These are phyloP conservation scores for Paradisaea rubra DNA, from an alignment of 2,113 vertebrate genomes.

Conservation along the genomic window DNA sequence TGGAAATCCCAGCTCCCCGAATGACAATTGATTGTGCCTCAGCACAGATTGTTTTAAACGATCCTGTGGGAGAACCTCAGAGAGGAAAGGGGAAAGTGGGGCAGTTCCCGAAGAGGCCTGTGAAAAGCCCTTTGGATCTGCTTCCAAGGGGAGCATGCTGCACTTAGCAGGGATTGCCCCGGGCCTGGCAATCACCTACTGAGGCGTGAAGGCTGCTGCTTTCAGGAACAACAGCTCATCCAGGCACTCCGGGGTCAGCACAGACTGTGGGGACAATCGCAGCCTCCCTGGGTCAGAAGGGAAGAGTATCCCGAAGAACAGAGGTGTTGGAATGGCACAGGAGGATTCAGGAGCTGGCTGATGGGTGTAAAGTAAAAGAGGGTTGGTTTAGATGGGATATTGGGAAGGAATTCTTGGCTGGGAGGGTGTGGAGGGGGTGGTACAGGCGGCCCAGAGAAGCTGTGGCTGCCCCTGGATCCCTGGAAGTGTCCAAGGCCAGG, in stretches of 20 bases:
- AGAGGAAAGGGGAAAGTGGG: background rate
- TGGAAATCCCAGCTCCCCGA: background rate
- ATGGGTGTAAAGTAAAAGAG: background rate
- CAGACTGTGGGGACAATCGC: rapidly evolving
- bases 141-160: background rate
- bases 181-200: background rate
- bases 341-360: background rate
- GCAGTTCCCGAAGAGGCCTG: background rate
- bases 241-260: background rate
- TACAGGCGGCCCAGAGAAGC: rapidly evolving
- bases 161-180: background rate
- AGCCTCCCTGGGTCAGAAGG: background rate
- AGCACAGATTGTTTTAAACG: background rate
- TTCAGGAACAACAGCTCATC: background rate
- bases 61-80: background rate
- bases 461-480: background rate
- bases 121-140: background rate
- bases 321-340: rapidly evolving
- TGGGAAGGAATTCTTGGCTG: background rate
- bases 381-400: background rate
- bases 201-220: background rate
- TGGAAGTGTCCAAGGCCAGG: background rate
- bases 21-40: background rate
- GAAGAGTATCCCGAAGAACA: background rate
- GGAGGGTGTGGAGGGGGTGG: rapidly evolving